Base-by-base conservation (phyloP, 2,797 vertebrate genomes). In the Propithecus deckenii region DNA sequence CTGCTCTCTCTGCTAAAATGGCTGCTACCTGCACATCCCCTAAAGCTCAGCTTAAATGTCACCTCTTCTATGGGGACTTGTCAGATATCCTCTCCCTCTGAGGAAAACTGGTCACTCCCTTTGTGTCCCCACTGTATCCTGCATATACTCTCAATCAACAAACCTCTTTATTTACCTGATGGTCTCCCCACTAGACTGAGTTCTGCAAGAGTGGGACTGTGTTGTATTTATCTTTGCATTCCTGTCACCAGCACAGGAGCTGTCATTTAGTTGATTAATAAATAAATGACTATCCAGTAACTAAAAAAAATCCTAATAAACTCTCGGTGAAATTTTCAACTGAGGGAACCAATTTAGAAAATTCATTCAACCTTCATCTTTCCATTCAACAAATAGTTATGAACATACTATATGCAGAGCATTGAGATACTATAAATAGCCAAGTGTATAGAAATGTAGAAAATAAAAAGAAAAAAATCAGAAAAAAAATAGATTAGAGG, bases 311-410 rank as follows among this genome's bases (percentile, higher is more conserved):
- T 43, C 41, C 46, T 93, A 85, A 35, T 90, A 57, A 96, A 96
- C 28, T 86, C 48, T 78, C 59, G 59, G 65, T 80, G 23, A 96
- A 95, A 93, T 87, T 91, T 97, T 92, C 23, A 91, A 74, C n/a
- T 55, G n/a, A 94, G 57, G 80, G 92, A 92, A 87, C 2, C 55
- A 83, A 80, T 48, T 92, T 80, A 96, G 50, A 89, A 41, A 23
- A 97, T 32, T 94, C 48, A 94, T 50, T 95, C 81, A 78, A 78
- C 38, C 17, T 92, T 85, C 23, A 96, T 50, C 46, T 93, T 89
- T 91, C 67, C 65, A 83, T 71, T 94, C 30, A 93, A 93, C 30
- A 95, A 79, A 88, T 28, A 96, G 48, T 76, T 90, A 78, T n/a
- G 7, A 96, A 81, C 41, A 81, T 35, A 65, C 43, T 81, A 85